phyloP scores from a whole-genome alignment of 2,797 vertebrate genomes.

The Alexandromys oeconomus region DNA sequence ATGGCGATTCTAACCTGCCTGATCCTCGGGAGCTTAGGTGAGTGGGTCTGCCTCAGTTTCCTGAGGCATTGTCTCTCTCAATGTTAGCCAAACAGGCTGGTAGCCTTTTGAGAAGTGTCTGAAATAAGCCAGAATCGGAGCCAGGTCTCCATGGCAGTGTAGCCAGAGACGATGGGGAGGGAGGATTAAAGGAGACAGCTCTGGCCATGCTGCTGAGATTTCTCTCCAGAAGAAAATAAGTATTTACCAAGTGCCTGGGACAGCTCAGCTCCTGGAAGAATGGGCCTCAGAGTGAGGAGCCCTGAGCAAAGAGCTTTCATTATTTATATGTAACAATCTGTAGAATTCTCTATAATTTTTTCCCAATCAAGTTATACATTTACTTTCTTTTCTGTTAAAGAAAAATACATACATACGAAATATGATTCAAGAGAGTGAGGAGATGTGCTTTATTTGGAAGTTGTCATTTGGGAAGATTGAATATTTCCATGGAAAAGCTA shows the following conservation, averaged over 20 bases:
- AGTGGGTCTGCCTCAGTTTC: constrained; percentile 85
- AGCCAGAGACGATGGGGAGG: constrained; percentile 66
- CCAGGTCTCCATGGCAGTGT: constrained; percentile 71
- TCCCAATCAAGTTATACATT: constrained; percentile 53
- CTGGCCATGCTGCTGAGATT: constrained; percentile 78
- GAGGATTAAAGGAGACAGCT: constrained; percentile 76
- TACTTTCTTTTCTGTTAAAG: constrained; percentile 44
- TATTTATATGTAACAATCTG: constrained; percentile 52
- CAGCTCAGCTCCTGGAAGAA: constrained; percentile 50
- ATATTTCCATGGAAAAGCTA: constrained; percentile 35
- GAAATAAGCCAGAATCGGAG: constrained; percentile 64
- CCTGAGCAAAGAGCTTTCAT: not conserved
- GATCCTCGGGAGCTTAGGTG: constrained; percentile 89
- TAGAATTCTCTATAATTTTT: constrained; percentile 36
- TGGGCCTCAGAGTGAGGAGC: constrained; percentile 2
- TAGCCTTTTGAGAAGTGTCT: constrained; percentile 54
- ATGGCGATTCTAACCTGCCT: constrained; percentile 88
- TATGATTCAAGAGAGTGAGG: not conserved
- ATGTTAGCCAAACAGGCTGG: not conserved
- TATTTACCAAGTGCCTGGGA: constrained; percentile 31
- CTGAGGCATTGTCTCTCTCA: constrained; percentile 49
- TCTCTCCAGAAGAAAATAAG: constrained; percentile 83
- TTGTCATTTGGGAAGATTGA: constrained; percentile 35
- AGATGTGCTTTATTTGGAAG: constrained; percentile 50
- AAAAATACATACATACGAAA: constrained; percentile 48